Evolutionary conservation across 1,140 invertebrate genomes (phyloP).

Genomic region (Polypedilum vanderplanki): DNA sequence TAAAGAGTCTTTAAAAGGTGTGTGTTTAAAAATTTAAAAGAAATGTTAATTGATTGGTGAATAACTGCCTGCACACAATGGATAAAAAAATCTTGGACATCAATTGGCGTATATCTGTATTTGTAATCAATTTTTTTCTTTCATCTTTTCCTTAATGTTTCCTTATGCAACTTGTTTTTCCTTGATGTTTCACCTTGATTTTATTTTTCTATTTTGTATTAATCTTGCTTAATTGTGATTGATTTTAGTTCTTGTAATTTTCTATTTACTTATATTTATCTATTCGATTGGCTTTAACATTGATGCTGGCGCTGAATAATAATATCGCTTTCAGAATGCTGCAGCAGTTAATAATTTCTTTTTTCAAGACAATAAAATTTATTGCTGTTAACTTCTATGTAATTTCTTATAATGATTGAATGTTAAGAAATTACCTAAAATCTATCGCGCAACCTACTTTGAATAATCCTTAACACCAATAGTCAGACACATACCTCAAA

Average conservation of each 20-base stretch:
- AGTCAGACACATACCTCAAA: too few species aligned
- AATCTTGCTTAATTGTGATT: neutral
- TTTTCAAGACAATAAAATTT: too few species aligned
- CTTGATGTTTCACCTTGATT: neutral
- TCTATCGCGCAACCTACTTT: too few species aligned
- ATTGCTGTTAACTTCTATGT: too few species aligned
- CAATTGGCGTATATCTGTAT: neutral
- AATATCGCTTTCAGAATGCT: too few species aligned
- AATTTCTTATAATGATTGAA: too few species aligned
- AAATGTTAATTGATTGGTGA: neutral
- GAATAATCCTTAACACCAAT: too few species aligned
- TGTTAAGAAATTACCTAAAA: too few species aligned
- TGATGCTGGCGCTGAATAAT: too few species aligned
- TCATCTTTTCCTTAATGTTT: neutral
- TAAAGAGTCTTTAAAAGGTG: conserved; percentile 10
- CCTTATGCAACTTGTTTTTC: neutral
- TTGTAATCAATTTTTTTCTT: neutral
- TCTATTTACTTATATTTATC: too few species aligned
- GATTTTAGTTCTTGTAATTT: neutral
- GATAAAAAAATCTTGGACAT: neutral
- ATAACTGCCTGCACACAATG: conserved; percentile 1
- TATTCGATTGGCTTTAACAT: too few species aligned
- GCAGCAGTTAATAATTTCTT: too few species aligned
- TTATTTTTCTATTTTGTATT: neutral
- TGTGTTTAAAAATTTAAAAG: neutral